Evolutionary conservation across 2,797 vertebrate species (phyloP).

Genomic region (Enteromius viviparus): DNA sequence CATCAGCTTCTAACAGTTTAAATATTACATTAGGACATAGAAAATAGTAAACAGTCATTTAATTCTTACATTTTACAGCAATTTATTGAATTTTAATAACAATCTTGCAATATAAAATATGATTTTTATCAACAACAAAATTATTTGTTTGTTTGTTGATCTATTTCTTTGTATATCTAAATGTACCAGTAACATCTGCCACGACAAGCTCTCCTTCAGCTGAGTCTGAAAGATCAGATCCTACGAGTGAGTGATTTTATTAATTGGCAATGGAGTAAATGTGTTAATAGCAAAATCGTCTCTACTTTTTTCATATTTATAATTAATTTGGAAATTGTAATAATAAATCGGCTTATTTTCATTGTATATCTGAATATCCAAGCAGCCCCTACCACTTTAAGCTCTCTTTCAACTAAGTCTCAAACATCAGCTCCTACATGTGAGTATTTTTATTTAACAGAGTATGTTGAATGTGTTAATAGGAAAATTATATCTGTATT

Average conservation of each 20-base stretch:
- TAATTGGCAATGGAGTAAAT: neutral
- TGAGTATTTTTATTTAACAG: neutral
- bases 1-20: neutral
- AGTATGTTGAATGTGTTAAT: neutral
- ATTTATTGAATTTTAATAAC: neutral
- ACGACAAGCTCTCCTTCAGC: neutral
- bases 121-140: neutral
- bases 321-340: neutral
- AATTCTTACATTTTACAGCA: neutral
- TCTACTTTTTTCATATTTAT: neutral
- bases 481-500: neutral
- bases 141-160: neutral
- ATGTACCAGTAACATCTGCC: neutral
- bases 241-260: slow-evolving; percentile 5
- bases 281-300: neutral
- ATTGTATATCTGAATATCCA: too few species aligned
- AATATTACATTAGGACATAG: neutral
- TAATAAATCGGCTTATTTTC: neutral
- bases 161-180: neutral
- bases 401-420: neutral
- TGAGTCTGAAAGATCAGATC: neutral
- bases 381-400: neutral
- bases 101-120: neutral
- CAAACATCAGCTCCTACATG: neutral
- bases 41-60: neutral